Conservation (phyloP, 2,113 vertebrate species). For the Phaethon lepturus region DNA sequence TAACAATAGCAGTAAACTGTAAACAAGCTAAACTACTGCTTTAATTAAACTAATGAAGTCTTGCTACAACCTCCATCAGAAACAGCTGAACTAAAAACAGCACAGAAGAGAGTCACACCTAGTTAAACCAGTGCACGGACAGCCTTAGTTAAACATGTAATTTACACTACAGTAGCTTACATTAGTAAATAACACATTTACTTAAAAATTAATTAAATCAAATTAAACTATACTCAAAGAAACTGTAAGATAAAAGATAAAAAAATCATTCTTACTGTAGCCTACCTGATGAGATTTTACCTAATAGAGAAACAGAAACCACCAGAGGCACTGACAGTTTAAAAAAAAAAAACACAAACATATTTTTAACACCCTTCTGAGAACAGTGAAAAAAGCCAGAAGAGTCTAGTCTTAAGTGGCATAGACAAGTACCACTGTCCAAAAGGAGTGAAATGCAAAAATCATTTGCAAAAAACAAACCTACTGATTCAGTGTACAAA, state of each 20-base stretch:
- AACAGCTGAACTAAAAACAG: neutral
- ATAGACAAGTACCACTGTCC: neutral
- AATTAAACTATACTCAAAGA: neutral
- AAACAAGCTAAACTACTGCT: neutral
- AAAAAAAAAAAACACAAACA: neutral
- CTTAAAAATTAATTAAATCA: neutral
- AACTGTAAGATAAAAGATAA: neutral
- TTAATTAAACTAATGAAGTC: neutral
- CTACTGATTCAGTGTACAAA: neutral
- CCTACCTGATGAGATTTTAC: neutral
- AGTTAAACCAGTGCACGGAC: neutral
- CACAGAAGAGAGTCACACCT: neutral
- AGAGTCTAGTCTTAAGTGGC: neutral
- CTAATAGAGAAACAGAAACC: neutral
- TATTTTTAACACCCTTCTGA: neutral
- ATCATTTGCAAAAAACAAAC: neutral
- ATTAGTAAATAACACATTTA: neutral
- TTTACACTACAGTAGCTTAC: neutral
- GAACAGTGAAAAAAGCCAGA: neutral
- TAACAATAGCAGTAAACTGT: neutral
- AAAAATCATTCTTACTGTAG: neutral
- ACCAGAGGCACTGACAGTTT: neutral
- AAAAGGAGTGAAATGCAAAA: neutral
- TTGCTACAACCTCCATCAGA: neutral
- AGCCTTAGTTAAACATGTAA: neutral